phyloP scores from a whole-genome alignment of 23 tunicate genomes.

The Styela plicata region DNA sequence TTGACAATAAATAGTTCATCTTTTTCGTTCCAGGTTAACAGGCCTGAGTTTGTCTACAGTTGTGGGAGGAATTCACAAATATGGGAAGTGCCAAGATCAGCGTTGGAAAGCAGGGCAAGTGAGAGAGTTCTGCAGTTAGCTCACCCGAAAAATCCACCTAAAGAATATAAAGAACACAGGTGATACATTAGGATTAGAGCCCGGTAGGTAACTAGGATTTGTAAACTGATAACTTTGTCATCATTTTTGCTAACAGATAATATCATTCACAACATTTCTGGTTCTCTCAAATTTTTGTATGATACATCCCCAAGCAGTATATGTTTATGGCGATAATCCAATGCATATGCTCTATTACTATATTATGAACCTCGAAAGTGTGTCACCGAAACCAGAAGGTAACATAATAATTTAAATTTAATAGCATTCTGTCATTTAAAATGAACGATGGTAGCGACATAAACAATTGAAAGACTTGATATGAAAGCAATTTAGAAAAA shows the following conservation, averaged over 20 bases:
- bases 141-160: constrained; percentile 55
- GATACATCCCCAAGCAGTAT: too few relatives aligned
- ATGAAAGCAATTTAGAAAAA: too few relatives aligned
- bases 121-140: constrained; percentile 38
- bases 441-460: too few relatives aligned
- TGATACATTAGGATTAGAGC: too few relatives aligned
- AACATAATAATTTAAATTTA: too few relatives aligned
- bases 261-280: not conserved
- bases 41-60: constrained; percentile 84
- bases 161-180: constrained; percentile 63
- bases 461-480: too few relatives aligned
- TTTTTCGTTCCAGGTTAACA: constrained; percentile 46
- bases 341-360: too few relatives aligned
- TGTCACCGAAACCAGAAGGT: too few relatives aligned
- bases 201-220: not conserved
- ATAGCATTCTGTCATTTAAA: too few relatives aligned
- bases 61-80: constrained; percentile 73
- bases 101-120: constrained; percentile 45
- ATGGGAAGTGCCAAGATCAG: constrained; percentile 72
- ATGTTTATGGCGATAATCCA: too few relatives aligned
- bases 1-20: not conserved
- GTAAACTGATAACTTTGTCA: not conserved
- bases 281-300: too few relatives aligned
- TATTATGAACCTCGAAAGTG: too few relatives aligned
- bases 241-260: not conserved